phyloP scores from a whole-genome alignment of 2,113 vertebrate species.

The Sorex fumeus region DNA sequence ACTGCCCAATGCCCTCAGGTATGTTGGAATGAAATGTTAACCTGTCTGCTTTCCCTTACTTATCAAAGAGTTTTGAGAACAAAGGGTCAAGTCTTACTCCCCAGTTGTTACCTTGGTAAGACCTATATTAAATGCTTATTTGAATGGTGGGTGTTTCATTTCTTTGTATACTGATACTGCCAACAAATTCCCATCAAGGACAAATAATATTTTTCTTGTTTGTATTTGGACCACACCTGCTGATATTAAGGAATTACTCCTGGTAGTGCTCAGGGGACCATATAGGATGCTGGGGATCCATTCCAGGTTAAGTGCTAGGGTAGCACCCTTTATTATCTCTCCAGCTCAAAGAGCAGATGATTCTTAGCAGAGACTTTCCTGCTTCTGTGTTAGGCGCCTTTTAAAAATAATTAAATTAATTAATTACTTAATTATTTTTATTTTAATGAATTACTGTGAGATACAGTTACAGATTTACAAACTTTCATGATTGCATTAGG shows the following conservation, averaged over 20 bases:
- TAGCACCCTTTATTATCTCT: no score
- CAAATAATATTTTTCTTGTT: not conserved
- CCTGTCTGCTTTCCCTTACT: conserved; percentile 34
- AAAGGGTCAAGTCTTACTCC: conserved; percentile 24
- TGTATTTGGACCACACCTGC: no score
- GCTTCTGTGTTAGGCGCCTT: conserved; percentile 20
- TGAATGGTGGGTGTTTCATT: conserved; percentile 47
- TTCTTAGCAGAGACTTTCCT: conserved; percentile 33
- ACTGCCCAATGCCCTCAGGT: not conserved
- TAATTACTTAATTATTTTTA: no score
- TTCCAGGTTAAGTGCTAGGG: no score
- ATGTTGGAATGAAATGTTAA: conserved; percentile 31
- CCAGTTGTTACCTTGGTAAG: conserved; percentile 45
- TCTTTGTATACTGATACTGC: not conserved
- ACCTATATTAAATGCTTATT: conserved; percentile 29
- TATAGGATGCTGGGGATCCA: no score
- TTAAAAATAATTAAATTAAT: no score
- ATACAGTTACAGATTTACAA: no score
- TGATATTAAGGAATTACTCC: no score
- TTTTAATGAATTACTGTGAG: no score
- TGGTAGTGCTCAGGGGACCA: no score
- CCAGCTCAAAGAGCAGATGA: no score
- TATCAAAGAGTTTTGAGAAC: conserved; percentile 49
- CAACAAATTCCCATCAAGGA: conserved; percentile 52
- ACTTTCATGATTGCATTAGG: no score